Percentiles rank a stretch among this genome's conserved stretches.
Evolutionary conservation across 37 sponge, comb jelly and placozoan species (phyloP).

Genomic region (Oscarella lobularis): DNA sequence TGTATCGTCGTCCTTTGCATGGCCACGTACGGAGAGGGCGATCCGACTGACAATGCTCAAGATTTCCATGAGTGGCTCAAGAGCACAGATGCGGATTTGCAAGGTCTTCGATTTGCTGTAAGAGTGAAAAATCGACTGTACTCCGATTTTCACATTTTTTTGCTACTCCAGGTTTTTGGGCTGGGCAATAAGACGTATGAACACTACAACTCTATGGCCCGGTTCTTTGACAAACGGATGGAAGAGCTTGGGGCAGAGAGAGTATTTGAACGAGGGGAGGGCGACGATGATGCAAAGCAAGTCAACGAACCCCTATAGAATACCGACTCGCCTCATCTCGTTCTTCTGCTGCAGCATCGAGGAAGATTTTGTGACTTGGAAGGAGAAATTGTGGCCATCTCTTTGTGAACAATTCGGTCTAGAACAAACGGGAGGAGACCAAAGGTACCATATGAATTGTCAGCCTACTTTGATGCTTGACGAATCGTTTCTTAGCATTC

Average conservation of each 20-base stretch:
- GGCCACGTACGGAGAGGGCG: constrained; percentile 97
- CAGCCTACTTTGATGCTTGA: too few species aligned
- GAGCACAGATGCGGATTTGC: constrained; percentile 32
- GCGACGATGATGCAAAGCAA: constrained; percentile 95
- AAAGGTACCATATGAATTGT: neutral
- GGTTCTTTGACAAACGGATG: constrained; percentile 61
- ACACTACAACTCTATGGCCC: constrained; percentile 80
- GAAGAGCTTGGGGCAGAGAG: constrained; percentile 55
- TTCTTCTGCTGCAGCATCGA: constrained; percentile 59
- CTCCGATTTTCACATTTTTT: neutral
- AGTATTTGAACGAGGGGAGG: constrained; percentile 66
- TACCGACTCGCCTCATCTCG: neutral
- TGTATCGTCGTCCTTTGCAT: constrained; percentile 73
- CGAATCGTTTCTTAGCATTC: neutral
- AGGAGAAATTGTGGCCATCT: constrained; percentile 68
- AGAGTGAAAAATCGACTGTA: neutral
- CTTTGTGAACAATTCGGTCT: constrained; percentile 63
- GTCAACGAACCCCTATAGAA: constrained; percentile 3
- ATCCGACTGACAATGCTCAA: constrained; percentile 93
- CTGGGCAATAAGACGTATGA: constrained; percentile 99
- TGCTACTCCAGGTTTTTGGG: constrained; percentile 59
- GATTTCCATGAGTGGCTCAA: constrained; percentile 80
- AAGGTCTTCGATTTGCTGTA: constrained; percentile 31
- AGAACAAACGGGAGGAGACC: constrained; percentile 21
- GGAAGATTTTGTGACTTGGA: constrained; percentile 96